These are phyloP conservation scores for Yponomeuta sedellus DNA, from an alignment of 2,888 invertebrate species.

Conservation along the genomic window DNA sequence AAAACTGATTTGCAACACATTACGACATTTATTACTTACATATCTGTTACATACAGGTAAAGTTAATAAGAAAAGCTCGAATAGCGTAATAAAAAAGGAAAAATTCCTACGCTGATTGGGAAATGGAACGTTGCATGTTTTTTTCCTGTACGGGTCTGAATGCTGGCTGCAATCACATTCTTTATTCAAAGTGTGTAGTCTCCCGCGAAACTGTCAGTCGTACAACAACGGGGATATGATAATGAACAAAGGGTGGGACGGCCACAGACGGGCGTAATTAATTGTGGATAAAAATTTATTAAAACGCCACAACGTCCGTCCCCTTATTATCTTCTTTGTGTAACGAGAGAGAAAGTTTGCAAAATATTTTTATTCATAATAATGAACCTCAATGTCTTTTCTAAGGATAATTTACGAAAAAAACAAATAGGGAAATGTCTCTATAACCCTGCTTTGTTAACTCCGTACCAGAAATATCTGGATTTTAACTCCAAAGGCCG, in stretches of 20 bases:
- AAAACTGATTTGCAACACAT: too few species aligned
- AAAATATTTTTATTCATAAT: too few species aligned
- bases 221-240: neutral
- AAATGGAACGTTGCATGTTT: neutral
- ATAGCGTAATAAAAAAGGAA: neutral
- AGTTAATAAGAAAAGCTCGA: too few species aligned
- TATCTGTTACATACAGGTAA: too few species aligned
- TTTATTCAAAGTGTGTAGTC: neutral
- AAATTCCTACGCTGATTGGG: neutral
- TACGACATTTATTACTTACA: too few species aligned
- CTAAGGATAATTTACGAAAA: too few species aligned
- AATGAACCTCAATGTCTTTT: too few species aligned
- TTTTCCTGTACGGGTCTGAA: neutral
- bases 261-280: neutral
- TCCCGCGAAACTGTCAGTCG: neutral
- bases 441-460: too few species aligned
- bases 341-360: neutral
- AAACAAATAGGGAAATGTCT: too few species aligned
- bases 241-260: neutral
- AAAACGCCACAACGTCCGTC: neutral
- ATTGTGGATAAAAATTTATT: constrained; percentile 2
- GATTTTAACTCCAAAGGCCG: too few species aligned
- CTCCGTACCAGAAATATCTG: too few species aligned
- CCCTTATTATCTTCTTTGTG: neutral
- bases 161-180: neutral